A percentile compares a stretch with the other conserved stretches of the same genome.
Evolutionary conservation across 2,113 vertebrate genomes (phyloP).

Genomic region (Dasyurus viverrinus): DNA sequence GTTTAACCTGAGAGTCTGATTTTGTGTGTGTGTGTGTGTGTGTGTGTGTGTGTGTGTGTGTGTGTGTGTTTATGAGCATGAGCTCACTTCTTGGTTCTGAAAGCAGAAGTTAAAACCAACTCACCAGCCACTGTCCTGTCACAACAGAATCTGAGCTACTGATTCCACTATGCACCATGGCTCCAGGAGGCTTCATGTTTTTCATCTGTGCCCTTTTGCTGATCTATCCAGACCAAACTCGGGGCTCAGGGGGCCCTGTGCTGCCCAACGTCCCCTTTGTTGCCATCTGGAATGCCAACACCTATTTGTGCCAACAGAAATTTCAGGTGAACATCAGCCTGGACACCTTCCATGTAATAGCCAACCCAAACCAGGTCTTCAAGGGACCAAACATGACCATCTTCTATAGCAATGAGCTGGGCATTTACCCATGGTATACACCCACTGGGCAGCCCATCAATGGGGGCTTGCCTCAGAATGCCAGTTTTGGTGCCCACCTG

Average conservation of each 20-base stretch:
- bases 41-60: neutral
- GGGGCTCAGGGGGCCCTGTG: neutral
- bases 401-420: constrained; percentile 90
- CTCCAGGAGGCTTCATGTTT: constrained; percentile 49
- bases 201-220: constrained; percentile 71
- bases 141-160: constrained; percentile 46
- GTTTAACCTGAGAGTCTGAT: neutral
- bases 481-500: constrained; percentile 88
- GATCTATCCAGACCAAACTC: constrained; percentile 32
- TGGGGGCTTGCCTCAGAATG: constrained; percentile 94
- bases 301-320: constrained; percentile 80
- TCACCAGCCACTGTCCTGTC: neutral
- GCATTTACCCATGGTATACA: constrained; percentile 89
- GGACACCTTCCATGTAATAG: constrained; percentile 88
- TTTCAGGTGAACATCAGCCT: constrained; percentile 88
- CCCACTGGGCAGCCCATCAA: constrained; percentile 78
- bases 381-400: constrained; percentile 90
- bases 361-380: constrained; percentile 89
- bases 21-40: no score
- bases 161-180: neutral
- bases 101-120: neutral
- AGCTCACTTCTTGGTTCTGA: neutral
- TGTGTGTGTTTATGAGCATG: neutral
- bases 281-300: constrained; percentile 94
- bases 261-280: constrained; percentile 85